Evolutionary conservation across 53 echinoderm and acorn worm genomes (phyloP), one percentile per base, ranked within the genome.

Genomic region (Zoroaster sp.): DNA sequence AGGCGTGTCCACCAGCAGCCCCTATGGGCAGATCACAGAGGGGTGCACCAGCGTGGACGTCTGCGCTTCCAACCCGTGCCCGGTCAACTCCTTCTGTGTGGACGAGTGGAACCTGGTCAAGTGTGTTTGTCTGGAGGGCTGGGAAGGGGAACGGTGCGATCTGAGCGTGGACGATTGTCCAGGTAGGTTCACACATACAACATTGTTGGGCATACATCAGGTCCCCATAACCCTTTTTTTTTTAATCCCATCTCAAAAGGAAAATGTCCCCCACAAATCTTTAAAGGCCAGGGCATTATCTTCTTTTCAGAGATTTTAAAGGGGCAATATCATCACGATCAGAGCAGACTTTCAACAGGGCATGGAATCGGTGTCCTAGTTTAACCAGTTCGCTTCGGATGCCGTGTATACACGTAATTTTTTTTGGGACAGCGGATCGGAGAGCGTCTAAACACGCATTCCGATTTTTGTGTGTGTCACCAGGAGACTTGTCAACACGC

Each of bases 101-200:
- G 99, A 99, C 76, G 68, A 88, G 1, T 99, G 99, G 99, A 99
- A 99, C 47, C 72, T 38, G 14, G 47, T 90, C 65, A 37, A 77
- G 25, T 99, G 99, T 86, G 70, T 87, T 3, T 99, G 99, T 54
- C 71, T 89, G 71, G 91, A 91, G 77, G 99, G 99, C 10, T 99
- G 99, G 99, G 92, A 99, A 66, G 96, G 94, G 20, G 70, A 63
- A 0, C 78, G 52, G 40, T 99, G 99, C 75, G 41, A 54, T 1
- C 68, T 28, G 40, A 99, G 99, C 73, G 42, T 96, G 2, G 92
- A 99, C 54, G 99, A 99, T 74, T 99, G 99, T 73, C 80, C 96
- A 15, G 99, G 99, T 99, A 55, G 93, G 93, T 36, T 31, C 17
- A 46, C 17, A 12, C 31, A 32, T 40, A 18, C n/a, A 11, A 71